Conservation (phyloP, 2,113 vertebrate species). For the Phycodurus eques region DNA sequence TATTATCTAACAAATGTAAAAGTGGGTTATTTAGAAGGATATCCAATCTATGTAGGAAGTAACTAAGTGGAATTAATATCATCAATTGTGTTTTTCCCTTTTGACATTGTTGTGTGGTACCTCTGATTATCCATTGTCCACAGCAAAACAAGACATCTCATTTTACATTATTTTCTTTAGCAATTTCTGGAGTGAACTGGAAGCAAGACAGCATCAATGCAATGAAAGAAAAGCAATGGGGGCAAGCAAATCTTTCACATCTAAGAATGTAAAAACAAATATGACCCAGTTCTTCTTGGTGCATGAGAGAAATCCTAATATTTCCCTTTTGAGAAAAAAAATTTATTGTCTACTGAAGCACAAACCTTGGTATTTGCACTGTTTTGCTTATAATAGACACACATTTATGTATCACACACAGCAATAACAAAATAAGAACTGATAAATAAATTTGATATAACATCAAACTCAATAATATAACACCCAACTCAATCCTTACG, state of each 20-base stretch:
- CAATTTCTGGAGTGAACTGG: slow-evolving; percentile 21
- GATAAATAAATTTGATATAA: not conserved
- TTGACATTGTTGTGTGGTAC: not conserved
- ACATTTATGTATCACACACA: not conserved
- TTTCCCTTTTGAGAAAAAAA: not conserved
- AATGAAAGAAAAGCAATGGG: not conserved
- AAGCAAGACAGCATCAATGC: slow-evolving; percentile 1
- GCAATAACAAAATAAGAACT: not conserved
- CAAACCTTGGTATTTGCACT: not conserved
- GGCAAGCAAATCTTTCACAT: slow-evolving; percentile 15
- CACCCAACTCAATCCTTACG: not conserved
- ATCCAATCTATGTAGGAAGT: not conserved
- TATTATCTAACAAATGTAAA: slow-evolving; percentile 3
- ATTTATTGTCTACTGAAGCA: not conserved
- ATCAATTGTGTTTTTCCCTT: not conserved
- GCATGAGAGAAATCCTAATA: slow-evolving; percentile 12
- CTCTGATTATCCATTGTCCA: not conserved
- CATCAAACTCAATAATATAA: not conserved
- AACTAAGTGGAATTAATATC: not conserved
- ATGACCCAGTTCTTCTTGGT: slow-evolving; percentile 36
- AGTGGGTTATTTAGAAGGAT: slow-evolving; percentile 14
- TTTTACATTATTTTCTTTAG: slow-evolving; percentile 3
- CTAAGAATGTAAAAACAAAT: slow-evolving; percentile 21
- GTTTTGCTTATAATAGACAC: not conserved
- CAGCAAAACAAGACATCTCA: not conserved